Percentiles rank a stretch among this genome's conserved stretches.
phyloP scores from a whole-genome alignment of 2,888 invertebrate species.

The Ochlodes sylvanus region DNA sequence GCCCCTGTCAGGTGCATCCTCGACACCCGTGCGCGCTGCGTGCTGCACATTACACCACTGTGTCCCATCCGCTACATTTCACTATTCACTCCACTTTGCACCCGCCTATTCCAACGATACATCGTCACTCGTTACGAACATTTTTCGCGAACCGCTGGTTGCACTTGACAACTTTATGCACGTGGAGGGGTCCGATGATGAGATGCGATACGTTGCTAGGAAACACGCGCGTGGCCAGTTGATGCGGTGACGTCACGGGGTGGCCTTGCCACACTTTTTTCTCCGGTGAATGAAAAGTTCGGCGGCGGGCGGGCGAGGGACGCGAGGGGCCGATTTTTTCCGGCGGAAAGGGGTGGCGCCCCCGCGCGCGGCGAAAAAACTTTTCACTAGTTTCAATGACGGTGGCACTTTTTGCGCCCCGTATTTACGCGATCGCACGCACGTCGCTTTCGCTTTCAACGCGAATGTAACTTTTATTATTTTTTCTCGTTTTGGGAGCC shows the following conservation, averaged over 20 bases:
- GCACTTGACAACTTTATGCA: conserved; percentile 33
- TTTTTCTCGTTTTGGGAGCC: conserved; percentile 43
- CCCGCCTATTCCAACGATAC: conserved; percentile 58
- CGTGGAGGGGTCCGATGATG: conserved; percentile 44
- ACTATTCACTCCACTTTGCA: conserved; percentile 60
- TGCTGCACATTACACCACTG: conserved; percentile 78
- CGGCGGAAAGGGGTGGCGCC: conserved; percentile 76
- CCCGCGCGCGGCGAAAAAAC: conserved; percentile 79
- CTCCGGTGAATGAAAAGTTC: conserved; percentile 87
- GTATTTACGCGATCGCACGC: conserved; percentile 79
- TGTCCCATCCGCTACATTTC: conserved; percentile 65
- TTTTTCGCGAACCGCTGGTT: conserved; percentile 51
- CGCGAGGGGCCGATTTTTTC: conserved; percentile 81
- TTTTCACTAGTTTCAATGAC: conserved; percentile 84
- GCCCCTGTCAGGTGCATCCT: conserved; percentile 84
- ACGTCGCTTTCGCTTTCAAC: conserved; percentile 71
- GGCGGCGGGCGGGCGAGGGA: conserved; percentile 81
- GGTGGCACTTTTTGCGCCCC: conserved; percentile 81
- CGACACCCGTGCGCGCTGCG: conserved; percentile 79
- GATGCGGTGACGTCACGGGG: conserved; percentile 82
- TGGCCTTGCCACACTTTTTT: conserved; percentile 86
- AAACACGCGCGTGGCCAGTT: conserved; percentile 80
- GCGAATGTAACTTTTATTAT: conserved; percentile 47
- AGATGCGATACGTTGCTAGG: conserved; percentile 76
- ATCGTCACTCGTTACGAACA: conserved; percentile 54